Evolutionary conservation across 2,113 vertebrate genomes (phyloP).

Genomic region (Antechinus stuartii): DNA sequence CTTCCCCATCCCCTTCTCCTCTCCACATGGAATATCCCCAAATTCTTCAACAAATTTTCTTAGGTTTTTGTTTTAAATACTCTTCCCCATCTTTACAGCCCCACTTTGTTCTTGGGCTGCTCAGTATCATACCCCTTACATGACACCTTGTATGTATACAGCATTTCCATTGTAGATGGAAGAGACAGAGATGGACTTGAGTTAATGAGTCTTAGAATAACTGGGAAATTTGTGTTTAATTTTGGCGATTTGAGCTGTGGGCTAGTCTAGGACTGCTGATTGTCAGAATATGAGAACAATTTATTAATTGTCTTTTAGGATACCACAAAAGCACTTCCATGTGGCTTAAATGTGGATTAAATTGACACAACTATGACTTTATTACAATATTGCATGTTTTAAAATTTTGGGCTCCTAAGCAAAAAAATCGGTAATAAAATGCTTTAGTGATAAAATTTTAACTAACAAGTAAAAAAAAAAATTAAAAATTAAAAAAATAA

Average conservation of each 20-base stretch:
- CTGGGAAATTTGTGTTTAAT: neutral
- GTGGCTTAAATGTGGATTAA: neutral
- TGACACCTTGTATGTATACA: neutral
- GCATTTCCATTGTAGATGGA: neutral
- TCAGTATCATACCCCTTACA: neutral
- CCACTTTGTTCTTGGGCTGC: neutral
- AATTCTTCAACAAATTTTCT: neutral
- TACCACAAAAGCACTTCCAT: conserved; percentile 26
- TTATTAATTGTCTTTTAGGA: conserved; percentile 2
- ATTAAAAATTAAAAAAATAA: too few relatives aligned
- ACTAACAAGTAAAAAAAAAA: too few relatives aligned
- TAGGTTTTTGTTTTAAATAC: neutral
- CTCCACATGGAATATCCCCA: neutral
- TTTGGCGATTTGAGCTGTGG: neutral
- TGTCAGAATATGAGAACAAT: neutral
- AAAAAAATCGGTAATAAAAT: neutral
- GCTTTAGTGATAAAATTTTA: neutral
- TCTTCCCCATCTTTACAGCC: neutral
- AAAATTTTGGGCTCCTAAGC: neutral
- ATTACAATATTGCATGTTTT: neutral
- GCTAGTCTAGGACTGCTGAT: conserved; percentile 1
- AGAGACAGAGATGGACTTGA: neutral
- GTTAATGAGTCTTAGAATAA: neutral
- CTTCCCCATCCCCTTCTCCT: neutral
- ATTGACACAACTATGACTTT: neutral